phyloP scores from a whole-genome alignment of 2,888 invertebrate genomes.

The Monoplex corrugatus region DNA sequence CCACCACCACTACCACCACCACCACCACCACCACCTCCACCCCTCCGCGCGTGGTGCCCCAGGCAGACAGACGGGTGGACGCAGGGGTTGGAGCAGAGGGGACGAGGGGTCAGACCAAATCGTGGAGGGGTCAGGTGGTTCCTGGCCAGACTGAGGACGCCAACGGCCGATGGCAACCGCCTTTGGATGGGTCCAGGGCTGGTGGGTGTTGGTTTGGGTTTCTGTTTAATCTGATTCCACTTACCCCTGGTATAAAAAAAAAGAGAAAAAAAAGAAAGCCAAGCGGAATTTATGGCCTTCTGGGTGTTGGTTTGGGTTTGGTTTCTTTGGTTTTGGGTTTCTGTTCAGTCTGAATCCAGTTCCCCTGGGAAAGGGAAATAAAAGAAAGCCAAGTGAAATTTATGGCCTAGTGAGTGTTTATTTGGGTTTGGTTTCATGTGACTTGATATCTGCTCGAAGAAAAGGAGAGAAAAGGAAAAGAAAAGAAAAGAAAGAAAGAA shows the following conservation, averaged over 20 bases:
- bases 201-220: too few relatives aligned
- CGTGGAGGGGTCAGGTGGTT: not conserved
- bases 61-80: conserved; percentile 8
- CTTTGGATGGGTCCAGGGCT: too few relatives aligned
- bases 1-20: not conserved
- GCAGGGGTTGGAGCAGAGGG: not conserved
- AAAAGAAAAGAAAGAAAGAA: not conserved
- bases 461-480: not conserved
- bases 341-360: too few relatives aligned
- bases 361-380: too few relatives aligned
- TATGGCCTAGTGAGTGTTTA: too few relatives aligned
- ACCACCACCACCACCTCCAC: conserved; percentile 8
- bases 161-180: not conserved
- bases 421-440: too few relatives aligned
- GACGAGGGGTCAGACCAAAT: not conserved
- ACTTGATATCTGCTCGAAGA: too few relatives aligned
- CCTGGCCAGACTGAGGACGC: not conserved
- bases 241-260: not conserved
- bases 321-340: too few relatives aligned
- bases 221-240: not conserved
- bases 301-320: too few relatives aligned
- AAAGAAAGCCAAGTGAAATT: too few relatives aligned
- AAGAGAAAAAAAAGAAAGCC: not conserved
- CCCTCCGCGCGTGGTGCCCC: not conserved
- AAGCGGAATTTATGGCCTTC: too few relatives aligned